These are phyloP conservation scores for Callyntrura sp. DNA, from an alignment of 2,888 invertebrate species.

Conservation along the genomic window DNA sequence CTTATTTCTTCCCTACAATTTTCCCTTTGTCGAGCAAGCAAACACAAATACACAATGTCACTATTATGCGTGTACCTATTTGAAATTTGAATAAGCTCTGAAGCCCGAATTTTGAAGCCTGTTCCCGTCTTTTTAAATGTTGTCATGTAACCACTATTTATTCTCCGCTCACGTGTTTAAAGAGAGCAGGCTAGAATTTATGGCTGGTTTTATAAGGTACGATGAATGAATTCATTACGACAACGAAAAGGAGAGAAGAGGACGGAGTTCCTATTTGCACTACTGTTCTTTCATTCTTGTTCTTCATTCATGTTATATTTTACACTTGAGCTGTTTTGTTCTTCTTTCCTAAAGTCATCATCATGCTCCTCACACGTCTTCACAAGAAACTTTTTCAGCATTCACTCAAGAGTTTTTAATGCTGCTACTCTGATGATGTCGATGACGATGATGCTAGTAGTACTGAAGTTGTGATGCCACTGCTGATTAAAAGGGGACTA, in stretches of 20 bases:
- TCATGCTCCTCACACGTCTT: constrained; percentile 18
- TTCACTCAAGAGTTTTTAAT: neutral
- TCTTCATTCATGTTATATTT: neutral
- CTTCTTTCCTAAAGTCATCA: constrained; percentile 1
- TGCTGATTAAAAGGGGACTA: constrained; percentile 42
- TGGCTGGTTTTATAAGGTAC: too few species aligned
- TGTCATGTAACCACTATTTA: too few species aligned
- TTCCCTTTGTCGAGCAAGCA: too few species aligned
- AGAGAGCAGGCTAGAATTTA: too few species aligned
- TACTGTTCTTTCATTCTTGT: neutral
- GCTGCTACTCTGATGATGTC: neutral
- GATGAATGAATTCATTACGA: neutral
- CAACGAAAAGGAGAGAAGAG: neutral
- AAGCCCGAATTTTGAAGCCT: too few species aligned
- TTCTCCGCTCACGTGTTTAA: too few species aligned
- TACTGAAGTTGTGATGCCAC: neutral
- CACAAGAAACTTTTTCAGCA: neutral
- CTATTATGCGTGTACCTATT: too few species aligned
- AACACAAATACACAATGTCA: too few species aligned
- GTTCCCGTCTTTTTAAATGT: neutral
- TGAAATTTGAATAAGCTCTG: too few species aligned
- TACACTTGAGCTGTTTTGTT: neutral
- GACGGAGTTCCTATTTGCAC: neutral
- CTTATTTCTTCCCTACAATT: too few species aligned
- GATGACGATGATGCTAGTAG: too few species aligned